Evolutionary conservation across 2,113 vertebrate genomes (phyloP).

Genomic region (Heteronetta atricapilla): DNA sequence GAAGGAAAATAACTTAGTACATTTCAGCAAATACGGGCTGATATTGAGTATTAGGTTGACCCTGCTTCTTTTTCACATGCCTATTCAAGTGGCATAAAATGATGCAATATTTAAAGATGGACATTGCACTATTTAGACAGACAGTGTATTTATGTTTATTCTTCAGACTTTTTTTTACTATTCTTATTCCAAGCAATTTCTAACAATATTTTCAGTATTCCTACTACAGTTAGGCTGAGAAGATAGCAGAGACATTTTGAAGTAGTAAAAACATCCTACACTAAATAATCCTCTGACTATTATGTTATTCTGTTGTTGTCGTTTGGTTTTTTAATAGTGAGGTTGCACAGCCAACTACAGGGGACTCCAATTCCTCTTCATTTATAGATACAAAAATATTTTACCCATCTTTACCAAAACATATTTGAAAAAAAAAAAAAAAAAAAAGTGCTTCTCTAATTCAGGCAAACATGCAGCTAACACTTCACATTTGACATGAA

Average conservation of each 20-base stretch:
- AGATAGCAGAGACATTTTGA: not conserved
- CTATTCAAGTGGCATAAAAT: not conserved
- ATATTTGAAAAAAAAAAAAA: not conserved
- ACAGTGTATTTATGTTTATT: not conserved
- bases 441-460: not conserved
- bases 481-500: not conserved
- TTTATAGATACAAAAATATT: not conserved
- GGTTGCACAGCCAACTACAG: not conserved
- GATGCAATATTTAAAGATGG: not conserved
- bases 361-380: not conserved
- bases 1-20: not conserved
- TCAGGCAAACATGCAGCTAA: not conserved
- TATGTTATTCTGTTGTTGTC: not conserved
- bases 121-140: not conserved
- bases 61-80: not conserved
- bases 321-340: not conserved
- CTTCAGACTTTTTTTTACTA: not conserved
- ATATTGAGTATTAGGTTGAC: not conserved
- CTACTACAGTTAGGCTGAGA: not conserved
- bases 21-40: not conserved
- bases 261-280: not conserved
- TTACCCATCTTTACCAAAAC: not conserved
- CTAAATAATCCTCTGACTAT: not conserved
- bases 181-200: not conserved
- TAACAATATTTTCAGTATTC: not conserved